Evolutionary conservation across 2,113 vertebrate genomes (phyloP), one percentile per base, ranked within the genome.

Genomic region (Pelvicachromis taeniatus): DNA sequence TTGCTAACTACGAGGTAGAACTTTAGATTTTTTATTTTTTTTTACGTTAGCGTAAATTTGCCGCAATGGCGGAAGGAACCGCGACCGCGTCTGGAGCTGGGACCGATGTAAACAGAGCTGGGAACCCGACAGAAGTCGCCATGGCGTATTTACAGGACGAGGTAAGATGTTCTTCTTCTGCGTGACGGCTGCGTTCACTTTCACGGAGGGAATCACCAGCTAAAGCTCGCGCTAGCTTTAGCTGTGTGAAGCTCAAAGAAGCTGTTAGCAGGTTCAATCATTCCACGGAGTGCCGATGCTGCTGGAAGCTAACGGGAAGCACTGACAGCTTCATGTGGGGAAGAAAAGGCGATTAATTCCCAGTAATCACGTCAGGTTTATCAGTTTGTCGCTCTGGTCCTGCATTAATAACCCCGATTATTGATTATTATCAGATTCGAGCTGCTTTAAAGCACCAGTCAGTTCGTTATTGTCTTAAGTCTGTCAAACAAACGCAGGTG

Each of bases 81-180:
- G 65, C 81, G 1, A 55, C 8, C 4, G 38, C 42, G 1, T 50
- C 40, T 9, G 83, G 50, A 42, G 42, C 88, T 53, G 90, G 78
- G 8, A 5, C 21, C 9, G 90, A 90, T 59, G 78, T 85, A 77
- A 95, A 92, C 87, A 81, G 88, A 33, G 54, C 85, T 54, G 88
- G 70, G 21, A 87, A 79, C 26, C 52, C 78, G 1, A 90, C 90
- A 31, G 86, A 86, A 26, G 29, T 55, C 19, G 93, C 91, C 1
- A 94, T 96, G 95, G 87, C 91, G 12, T 95, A 93, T 84, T 65
- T 96, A 79, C 95, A 95, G 4, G 95, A 96, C 65, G 95, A 96
- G 94, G 96, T 96, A 82, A 92, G 7, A 40, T 0, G 1, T 12
- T 19, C 1, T 61, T 61, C 1, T 33, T 26, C 2, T 42, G n/a